Percentiles rank a stretch among this genome's conserved stretches.
These are phyloP conservation scores for Ciconia maguari DNA, from an alignment of 2,113 vertebrate genomes.

Conservation along the genomic window DNA sequence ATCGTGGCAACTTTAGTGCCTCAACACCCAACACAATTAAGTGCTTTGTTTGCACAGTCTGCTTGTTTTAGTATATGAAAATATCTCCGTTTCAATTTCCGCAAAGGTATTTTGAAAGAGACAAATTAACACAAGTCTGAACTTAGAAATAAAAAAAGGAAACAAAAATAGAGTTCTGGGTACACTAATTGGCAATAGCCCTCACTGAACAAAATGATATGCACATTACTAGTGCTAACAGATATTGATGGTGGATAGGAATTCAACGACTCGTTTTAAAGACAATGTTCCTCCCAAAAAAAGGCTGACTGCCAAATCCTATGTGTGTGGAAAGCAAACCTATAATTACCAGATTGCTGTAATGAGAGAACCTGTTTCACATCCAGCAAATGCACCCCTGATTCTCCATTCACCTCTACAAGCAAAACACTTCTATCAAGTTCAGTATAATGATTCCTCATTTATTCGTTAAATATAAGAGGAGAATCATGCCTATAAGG, in stretches of 20 bases:
- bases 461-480: not conserved
- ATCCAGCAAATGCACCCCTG: not conserved
- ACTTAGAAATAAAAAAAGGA: not conserved
- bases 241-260: not conserved
- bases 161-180: not conserved
- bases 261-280: not conserved
- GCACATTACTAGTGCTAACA: not conserved
- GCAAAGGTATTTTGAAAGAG: not conserved
- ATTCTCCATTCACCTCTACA: not conserved
- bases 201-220: not conserved
- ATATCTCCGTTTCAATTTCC: not conserved
- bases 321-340: not conserved
- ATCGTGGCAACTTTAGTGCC: not conserved
- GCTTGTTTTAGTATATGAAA: not conserved
- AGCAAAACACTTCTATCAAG: not conserved
- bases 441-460: not conserved
- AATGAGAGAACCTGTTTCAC: not conserved
- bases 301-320: not conserved
- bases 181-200: not conserved
- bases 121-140: not conserved
- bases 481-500: not conserved
- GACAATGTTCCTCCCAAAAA: not conserved
- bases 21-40: not conserved
- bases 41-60: not conserved
- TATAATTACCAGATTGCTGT: not conserved